phyloP scores from a whole-genome alignment of 37 sponge, comb jelly and placozoan species.

The Theonella swinhoei region DNA sequence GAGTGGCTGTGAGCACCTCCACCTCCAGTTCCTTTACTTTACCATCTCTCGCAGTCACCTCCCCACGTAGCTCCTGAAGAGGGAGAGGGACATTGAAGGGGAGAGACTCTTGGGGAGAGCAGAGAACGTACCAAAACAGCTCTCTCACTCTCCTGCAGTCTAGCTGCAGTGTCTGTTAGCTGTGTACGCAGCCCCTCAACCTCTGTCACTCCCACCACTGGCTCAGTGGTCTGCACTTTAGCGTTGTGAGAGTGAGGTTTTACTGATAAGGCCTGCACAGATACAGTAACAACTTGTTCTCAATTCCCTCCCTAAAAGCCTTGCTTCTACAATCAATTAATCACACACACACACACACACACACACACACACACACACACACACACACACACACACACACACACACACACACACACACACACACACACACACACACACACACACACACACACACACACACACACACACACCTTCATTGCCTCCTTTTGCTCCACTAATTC shows the following conservation, averaged over 20 bases:
- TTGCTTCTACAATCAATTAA: too few species aligned
- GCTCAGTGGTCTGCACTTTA: neutral
- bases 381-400: too few species aligned
- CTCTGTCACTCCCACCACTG: neutral
- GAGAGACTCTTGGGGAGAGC: neutral
- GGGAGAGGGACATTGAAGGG: neutral
- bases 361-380: too few species aligned
- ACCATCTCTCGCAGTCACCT: neutral
- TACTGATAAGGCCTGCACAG: too few species aligned
- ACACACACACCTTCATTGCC: too few species aligned
- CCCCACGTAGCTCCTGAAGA: constrained; percentile 1
- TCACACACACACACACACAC: too few species aligned
- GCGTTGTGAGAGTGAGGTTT: neutral
- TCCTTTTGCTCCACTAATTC: neutral
- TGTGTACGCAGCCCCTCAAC: neutral
- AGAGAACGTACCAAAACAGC: neutral
- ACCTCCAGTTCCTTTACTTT: constrained; percentile 46
- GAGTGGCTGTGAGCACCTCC: constrained; percentile 50
- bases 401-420: too few species aligned
- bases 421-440: too few species aligned
- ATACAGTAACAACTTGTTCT: too few species aligned
- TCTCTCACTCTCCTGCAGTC: constrained; percentile 11
- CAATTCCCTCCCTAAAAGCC: too few species aligned
- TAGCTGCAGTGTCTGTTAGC: neutral
- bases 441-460: too few species aligned